phyloP scores from a whole-genome alignment of 2,113 vertebrate species.

The Collichthys lucidus region DNA sequence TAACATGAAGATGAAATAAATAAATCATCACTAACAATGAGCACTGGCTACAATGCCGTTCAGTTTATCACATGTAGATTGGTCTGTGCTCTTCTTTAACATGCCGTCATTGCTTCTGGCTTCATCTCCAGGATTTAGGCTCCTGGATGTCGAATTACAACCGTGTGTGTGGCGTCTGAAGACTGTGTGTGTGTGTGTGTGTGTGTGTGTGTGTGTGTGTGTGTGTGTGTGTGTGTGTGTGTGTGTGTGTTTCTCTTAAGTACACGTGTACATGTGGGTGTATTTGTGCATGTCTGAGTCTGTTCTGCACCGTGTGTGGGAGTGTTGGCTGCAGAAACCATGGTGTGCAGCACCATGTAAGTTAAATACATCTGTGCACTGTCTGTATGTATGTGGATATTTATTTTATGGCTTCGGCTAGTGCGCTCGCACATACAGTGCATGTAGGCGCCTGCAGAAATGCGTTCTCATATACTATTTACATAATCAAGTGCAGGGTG shows the following conservation, averaged over 20 bases:
- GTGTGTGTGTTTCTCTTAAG: background rate
- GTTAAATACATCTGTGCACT: background rate
- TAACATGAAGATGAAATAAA: background rate
- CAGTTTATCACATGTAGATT: background rate
- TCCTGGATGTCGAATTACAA: slow-evolving; percentile 30
- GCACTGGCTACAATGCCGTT: no score
- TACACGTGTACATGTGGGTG: background rate
- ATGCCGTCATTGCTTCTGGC: slow-evolving; percentile 17
- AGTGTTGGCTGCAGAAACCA: slow-evolving; percentile 22
- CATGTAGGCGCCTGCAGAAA: background rate
- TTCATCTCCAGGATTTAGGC: slow-evolving; percentile 20
- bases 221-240: background rate
- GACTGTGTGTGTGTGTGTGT: slow-evolving; percentile 4
- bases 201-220: background rate
- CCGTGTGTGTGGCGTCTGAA: background rate
- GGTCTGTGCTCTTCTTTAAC: background rate
- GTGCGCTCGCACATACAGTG: background rate
- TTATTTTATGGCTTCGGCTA: background rate
- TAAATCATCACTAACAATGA: background rate
- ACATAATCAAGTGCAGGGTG: slow-evolving; percentile 24
- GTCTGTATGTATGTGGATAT: background rate
- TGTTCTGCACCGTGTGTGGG: slow-evolving; percentile 27
- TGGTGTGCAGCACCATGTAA: background rate
- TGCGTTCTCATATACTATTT: slow-evolving; percentile 23
- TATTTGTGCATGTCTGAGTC: slow-evolving; percentile 22